phyloP scores from a whole-genome alignment of 2,888 invertebrate genomes.

The Erebia ligea region DNA sequence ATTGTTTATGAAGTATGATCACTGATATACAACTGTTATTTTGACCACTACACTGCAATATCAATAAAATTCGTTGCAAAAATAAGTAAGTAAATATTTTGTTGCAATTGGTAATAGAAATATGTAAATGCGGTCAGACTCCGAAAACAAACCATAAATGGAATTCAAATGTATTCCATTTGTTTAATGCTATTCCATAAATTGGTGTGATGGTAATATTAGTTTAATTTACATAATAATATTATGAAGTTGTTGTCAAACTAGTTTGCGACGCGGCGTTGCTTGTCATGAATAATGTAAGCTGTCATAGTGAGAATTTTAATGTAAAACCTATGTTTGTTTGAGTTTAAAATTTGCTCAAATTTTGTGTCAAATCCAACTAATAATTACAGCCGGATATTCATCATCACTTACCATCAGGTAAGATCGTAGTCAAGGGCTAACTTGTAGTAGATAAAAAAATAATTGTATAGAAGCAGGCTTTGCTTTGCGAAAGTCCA shows the following conservation, averaged over 20 bases:
- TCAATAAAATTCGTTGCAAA: neutral
- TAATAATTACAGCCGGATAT: too few species aligned
- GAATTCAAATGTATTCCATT: constrained; percentile 31
- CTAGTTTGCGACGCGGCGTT: constrained; percentile 10
- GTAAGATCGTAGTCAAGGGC: too few species aligned
- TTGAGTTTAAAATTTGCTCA: neutral
- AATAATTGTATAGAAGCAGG: too few species aligned
- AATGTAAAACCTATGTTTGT: neutral
- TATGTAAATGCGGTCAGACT: neutral
- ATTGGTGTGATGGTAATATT: constrained; percentile 14
- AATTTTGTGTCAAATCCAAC: neutral
- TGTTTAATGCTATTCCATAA: constrained; percentile 21
- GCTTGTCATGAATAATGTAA: constrained; percentile 13
- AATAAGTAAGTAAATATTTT: neutral
- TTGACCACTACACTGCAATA: too few species aligned
- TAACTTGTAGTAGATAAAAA: too few species aligned
- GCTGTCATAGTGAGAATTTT: neutral
- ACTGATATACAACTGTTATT: too few species aligned
- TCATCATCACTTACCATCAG: too few species aligned
- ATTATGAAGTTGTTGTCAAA: constrained; percentile 20
- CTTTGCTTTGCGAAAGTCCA: too few species aligned
- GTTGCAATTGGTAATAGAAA: constrained; percentile 7
- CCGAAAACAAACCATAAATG: constrained; percentile 10
- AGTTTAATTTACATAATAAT: constrained; percentile 22
- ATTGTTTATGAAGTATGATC: too few species aligned